Evolutionary conservation across 2,113 vertebrate species (phyloP), one percentile per base, ranked within the genome.

Genomic region (Perca fluviatilis): DNA sequence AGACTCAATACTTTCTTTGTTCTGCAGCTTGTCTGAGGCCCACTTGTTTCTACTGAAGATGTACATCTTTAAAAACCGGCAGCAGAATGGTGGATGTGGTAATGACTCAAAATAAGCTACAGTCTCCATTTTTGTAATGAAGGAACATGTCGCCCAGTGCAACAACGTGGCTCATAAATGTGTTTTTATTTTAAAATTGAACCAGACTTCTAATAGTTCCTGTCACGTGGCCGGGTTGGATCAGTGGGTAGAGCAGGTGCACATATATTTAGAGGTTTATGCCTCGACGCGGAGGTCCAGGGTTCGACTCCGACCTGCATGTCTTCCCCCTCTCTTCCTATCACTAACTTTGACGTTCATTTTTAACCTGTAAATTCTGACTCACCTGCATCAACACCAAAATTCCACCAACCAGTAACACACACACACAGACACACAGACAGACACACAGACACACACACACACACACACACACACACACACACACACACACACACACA

Each of bases 401-500:
- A 56, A 60, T 53, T 58, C 27, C 13, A 84, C 19, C 58, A 70
- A 77, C 0, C 46, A 64, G 57, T 21, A 25, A 74, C 49, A 70
- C 70, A 70, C 69, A 64, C 58, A 54, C 36, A 54, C 43, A 49
- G 53, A 7, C 43, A 60, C 69, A 71, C 66, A 63, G 51, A 1
- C 30, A 43, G 50, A 62, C 46, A 57, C 74, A 77, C 68, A 9
- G 27, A 33, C 25, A 18, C 4, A 49, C 21, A 53, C 27, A 53
- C 30, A 8, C 67, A 54, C 21, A 12, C 53, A 54, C 63, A 47
- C 40, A 66, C 43, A 25, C 51, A 64, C 51, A 74, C 71, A 58
- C 62, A 56, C 56, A 72, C 50, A 54, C 33, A 43, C 70, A 15
- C 47, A 68, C 73, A 74, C 72, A 62, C 58, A 0, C 33, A 33